Evolutionary conservation across 2,113 vertebrate species (phyloP).

Genomic region (Carassius auratus): DNA sequence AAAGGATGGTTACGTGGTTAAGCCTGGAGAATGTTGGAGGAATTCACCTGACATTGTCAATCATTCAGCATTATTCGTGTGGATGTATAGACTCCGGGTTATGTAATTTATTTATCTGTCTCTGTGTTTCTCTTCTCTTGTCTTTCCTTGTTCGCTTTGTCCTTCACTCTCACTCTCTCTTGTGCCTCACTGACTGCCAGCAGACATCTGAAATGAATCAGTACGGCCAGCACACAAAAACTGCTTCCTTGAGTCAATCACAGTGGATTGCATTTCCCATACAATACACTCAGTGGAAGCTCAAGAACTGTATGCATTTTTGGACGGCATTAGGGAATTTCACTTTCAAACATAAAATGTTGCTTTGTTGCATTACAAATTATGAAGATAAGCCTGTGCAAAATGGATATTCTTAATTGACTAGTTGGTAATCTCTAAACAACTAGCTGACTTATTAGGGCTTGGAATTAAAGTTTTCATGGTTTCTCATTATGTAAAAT

Average conservation of each 20-base stretch:
- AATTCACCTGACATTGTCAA: neutral
- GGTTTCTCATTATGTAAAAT: too few species aligned
- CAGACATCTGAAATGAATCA: neutral
- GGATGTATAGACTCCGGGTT: neutral
- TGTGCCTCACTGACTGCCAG: neutral
- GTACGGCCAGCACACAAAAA: constrained; percentile 4
- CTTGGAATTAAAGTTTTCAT: too few species aligned
- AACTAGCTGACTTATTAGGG: too few species aligned
- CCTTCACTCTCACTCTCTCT: neutral
- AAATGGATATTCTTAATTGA: neutral
- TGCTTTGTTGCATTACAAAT: neutral
- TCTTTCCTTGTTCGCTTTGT: neutral
- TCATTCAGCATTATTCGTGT: neutral
- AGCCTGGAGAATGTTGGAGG: neutral
- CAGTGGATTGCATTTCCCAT: neutral
- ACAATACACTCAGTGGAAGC: neutral
- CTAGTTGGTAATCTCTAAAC: neutral
- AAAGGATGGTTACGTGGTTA: neutral
- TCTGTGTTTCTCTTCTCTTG: constrained; percentile 18
- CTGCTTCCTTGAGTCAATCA: neutral
- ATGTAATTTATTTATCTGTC: constrained; percentile 11
- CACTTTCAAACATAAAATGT: neutral
- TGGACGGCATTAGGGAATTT: neutral
- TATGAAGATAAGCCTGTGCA: neutral
- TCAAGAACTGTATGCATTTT: neutral